These are phyloP conservation scores for Samia ricini DNA, from an alignment of 1,140 invertebrate species.

Conservation along the genomic window DNA sequence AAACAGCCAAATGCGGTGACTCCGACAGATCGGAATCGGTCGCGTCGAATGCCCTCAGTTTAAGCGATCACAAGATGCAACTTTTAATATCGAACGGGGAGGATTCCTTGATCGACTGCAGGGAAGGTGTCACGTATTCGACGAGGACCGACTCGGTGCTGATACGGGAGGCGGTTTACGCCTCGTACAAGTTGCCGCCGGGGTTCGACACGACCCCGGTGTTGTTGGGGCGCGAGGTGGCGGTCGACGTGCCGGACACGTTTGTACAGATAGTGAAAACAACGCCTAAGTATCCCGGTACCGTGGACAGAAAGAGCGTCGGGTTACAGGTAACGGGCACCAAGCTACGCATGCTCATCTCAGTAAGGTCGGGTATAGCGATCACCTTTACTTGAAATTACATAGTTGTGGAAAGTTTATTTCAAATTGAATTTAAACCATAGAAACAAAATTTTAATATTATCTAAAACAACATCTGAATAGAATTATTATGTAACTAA, in stretches of 20 bases:
- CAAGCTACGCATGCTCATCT: constrained; percentile 42
- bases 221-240: constrained; percentile 82
- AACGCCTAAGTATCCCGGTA: constrained; percentile 86
- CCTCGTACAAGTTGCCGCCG: constrained; percentile 63
- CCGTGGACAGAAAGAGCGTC: constrained; percentile 71
- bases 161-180: constrained; percentile 69
- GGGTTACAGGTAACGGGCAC: constrained; percentile 70
- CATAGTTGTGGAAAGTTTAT: neutral
- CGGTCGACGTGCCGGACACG: constrained; percentile 86
- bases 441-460: too few relatives aligned
- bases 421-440: too few relatives aligned
- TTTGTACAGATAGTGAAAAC: constrained; percentile 86
- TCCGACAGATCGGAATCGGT: constrained; percentile 59
- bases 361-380: constrained; percentile 21
- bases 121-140: constrained; percentile 66
- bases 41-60: constrained; percentile 52
- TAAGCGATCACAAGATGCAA: constrained; percentile 71
- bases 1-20: constrained; percentile 70
- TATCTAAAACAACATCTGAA: too few relatives aligned
- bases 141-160: constrained; percentile 70
- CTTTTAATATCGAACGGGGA: constrained; percentile 72
- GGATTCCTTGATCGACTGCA: constrained; percentile 71
- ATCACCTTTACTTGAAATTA: neutral
- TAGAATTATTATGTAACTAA: too few relatives aligned
- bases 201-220: constrained; percentile 72